phyloP scores from a whole-genome alignment of 2,113 vertebrate species.

The Tylochromis polylepis region DNA sequence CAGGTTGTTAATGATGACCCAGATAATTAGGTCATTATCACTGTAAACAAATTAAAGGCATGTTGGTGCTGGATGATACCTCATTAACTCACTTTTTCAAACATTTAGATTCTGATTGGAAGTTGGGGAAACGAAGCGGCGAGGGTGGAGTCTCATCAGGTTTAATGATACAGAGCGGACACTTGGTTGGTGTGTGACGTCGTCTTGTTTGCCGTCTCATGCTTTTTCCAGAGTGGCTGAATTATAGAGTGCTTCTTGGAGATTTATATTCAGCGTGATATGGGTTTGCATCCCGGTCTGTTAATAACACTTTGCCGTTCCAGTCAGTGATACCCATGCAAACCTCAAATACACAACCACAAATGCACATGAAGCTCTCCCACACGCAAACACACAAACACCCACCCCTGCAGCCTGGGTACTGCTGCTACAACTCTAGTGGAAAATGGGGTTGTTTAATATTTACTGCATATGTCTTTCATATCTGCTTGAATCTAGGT shows the following conservation, averaged over 20 bases:
- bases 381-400: conserved; percentile 13
- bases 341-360: conserved; percentile 33
- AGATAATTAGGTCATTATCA: conserved; percentile 47
- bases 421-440: not conserved
- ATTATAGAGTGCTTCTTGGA: conserved; percentile 41
- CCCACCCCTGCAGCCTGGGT: not conserved
- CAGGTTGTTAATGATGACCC: conserved; percentile 40
- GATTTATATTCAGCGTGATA: conserved; percentile 54
- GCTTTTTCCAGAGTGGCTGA: conserved; percentile 36
- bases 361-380: not conserved
- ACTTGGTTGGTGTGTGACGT: conserved; percentile 4
- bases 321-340: conserved; percentile 35
- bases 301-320: conserved; percentile 43
- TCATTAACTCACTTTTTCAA: conserved; percentile 37
- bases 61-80: conserved; percentile 21
- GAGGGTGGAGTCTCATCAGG: not conserved
- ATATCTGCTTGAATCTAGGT: conserved; percentile 19
- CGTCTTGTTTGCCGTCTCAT: not conserved
- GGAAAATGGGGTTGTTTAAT: not conserved
- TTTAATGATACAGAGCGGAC: conserved; percentile 5
- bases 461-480: conserved; percentile 1
- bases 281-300: conserved; percentile 36
- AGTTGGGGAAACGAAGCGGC: not conserved
- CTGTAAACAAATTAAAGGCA: conserved; percentile 49
- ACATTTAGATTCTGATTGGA: not conserved